Percentiles rank a stretch among this genome's conserved stretches.
These are phyloP conservation scores for Orchesella flavescens DNA, from an alignment of 2,888 invertebrate species.

Conservation along the genomic window DNA sequence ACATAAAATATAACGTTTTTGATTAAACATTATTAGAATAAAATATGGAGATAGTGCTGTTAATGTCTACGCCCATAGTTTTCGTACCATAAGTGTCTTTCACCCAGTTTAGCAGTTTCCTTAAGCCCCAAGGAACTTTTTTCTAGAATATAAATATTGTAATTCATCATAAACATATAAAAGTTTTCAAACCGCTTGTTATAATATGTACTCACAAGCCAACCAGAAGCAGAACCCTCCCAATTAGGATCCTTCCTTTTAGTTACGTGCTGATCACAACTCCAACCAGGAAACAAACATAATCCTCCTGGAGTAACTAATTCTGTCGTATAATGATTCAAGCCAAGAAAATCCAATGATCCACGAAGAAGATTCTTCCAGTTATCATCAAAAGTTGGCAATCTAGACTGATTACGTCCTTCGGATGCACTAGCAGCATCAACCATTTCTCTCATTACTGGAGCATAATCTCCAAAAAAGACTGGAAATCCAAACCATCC, in stretches of 20 bases:
- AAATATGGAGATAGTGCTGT: not conserved
- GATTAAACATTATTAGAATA: conserved; percentile 70
- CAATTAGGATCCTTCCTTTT: conserved; percentile 65
- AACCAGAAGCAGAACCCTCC: conserved; percentile 51
- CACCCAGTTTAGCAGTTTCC: conserved; percentile 78
- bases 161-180: not conserved
- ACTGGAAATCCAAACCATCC: conserved; percentile 69
- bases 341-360: conserved; percentile 75
- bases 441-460: conserved; percentile 66
- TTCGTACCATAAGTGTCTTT: conserved; percentile 75
- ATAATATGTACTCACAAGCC: conserved; percentile 43
- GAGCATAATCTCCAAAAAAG: conserved; percentile 69
- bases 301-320: conserved; percentile 58
- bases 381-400: conserved; percentile 66
- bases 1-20: not conserved
- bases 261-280: conserved; percentile 61
- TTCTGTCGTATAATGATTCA: conserved; percentile 75
- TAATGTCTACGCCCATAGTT: no score
- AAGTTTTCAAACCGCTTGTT: not conserved
- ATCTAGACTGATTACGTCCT: conserved; percentile 66
- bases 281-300: conserved; percentile 47
- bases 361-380: conserved; percentile 69
- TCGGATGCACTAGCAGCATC: conserved; percentile 65
- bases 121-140: conserved; percentile 78
- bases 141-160: conserved; percentile 26